Evolutionary conservation across 2,888 invertebrate genomes (phyloP), one percentile per base, ranked within the genome.

Genomic region (Pherbina coryleti): DNA sequence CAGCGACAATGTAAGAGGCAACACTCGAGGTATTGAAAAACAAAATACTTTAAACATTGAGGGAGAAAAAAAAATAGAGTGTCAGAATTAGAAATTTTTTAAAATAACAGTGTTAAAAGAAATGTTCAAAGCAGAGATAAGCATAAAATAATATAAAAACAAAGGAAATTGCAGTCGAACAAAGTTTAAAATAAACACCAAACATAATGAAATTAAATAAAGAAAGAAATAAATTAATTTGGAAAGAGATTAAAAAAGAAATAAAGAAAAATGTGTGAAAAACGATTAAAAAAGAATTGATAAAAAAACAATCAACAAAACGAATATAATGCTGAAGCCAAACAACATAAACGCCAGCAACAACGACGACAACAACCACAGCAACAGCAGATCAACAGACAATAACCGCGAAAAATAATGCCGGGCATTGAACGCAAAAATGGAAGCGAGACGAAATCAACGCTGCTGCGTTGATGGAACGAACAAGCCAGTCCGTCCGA

Each of bases 301-400:
- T 55, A 75, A 79, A 78, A 81, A 57, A 76, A 76, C 60, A 78
- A 78, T 73, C 80, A 72, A 62, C 69, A 79, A 75, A 82, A 76
- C 67, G 66, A 66, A 72, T 66, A 44, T 53, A 51, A 34, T 85
- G 84, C 85, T 85, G 85, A 84, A 75, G 25, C 84, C 86, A 84
- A 76, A 22, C 44, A 72, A 83, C 81, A 81, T 76, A 81, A 79
- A 79, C 31, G 14, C 34, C 34, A 72, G 19, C 11, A 62, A 79
- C 76, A 44, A 78, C 55, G 69, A n/a, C 55, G 81, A 77, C 74
- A 75, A 69, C 49, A 76, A 28, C 22, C 17, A 51, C 70, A 72
- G 67, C 64, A 75, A 71, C 17, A 76, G 57, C 71, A 71, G 22
- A 62, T 62, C 74, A 28, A 5, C 51, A 76, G 31, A 70, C 70